phyloP scores from a whole-genome alignment of 2,113 vertebrate species.

The Nyctereutes procyonoides region DNA sequence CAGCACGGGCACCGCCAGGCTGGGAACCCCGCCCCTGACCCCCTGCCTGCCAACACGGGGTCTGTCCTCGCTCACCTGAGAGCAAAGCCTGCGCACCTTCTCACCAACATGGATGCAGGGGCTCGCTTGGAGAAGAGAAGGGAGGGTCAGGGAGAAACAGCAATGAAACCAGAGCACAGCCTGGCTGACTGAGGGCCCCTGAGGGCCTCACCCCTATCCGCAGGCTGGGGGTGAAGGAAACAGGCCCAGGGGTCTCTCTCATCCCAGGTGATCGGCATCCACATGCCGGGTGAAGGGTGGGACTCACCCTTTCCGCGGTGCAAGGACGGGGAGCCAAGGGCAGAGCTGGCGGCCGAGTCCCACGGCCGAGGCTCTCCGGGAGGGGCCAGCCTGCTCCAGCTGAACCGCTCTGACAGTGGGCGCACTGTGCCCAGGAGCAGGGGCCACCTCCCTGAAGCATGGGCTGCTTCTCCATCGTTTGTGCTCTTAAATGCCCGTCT shows the following conservation, averaged over 20 bases:
- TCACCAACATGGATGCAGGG: too few relatives aligned
- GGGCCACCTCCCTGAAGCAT: rapidly evolving
- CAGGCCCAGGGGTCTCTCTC: too few relatives aligned
- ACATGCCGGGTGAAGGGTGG: rapidly evolving
- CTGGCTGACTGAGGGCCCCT: not conserved
- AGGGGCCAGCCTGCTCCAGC: rapidly evolving
- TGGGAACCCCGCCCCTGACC: not conserved
- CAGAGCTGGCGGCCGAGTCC: too few relatives aligned
- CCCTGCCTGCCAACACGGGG: rapidly evolving
- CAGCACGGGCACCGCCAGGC: rapidly evolving
- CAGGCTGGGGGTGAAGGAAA: not conserved
- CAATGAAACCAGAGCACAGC: not conserved
- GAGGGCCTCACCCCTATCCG: rapidly evolving
- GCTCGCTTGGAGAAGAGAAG: not conserved
- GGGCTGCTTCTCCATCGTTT: rapidly evolving
- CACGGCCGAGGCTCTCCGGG: rapidly evolving
- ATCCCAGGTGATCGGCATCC: rapidly evolving
- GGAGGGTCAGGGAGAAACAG: rapidly evolving
- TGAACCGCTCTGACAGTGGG: rapidly evolving
- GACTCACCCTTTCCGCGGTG: rapidly evolving
- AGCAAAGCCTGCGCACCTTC: not conserved
- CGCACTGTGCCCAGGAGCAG: rapidly evolving
- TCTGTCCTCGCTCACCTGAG: not conserved
- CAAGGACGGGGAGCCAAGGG: not conserved
- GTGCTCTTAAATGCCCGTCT: rapidly evolving